phyloP scores from a whole-genome alignment of 1,140 invertebrate genomes.

The Drusus annulatus region DNA sequence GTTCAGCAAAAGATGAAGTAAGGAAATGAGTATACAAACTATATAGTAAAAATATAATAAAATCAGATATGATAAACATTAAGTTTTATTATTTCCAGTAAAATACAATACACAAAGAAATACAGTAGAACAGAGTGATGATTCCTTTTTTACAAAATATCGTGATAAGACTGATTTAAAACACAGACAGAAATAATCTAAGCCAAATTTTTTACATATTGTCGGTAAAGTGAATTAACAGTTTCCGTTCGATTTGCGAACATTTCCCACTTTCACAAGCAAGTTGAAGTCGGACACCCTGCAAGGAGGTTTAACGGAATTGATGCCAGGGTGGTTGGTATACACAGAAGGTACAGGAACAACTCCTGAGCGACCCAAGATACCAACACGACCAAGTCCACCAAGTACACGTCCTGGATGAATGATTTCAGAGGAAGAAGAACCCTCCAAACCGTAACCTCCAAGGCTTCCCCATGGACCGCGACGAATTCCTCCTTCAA shows the following conservation, averaged over 20 bases:
- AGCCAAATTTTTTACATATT: background rate
- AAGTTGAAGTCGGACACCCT: slow-evolving; percentile 46
- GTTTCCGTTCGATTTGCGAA: slow-evolving; percentile 45
- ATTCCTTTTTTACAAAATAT: background rate
- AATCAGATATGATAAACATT: background rate
- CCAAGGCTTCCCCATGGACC: background rate
- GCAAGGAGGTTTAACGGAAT: slow-evolving; percentile 35
- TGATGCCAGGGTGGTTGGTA: slow-evolving; percentile 43
- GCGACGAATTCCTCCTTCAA: background rate
- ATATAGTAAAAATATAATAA: background rate
- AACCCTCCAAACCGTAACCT: background rate
- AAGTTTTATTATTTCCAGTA: slow-evolving; percentile 13
- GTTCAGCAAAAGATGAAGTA: too few relatives aligned
- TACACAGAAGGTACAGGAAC: slow-evolving; percentile 31
- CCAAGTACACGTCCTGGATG: slow-evolving; percentile 6
- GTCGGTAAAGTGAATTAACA: slow-evolving; percentile 39
- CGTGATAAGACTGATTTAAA: background rate
- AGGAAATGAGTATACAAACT: background rate
- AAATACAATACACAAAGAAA: slow-evolving; percentile 15
- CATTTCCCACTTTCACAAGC: slow-evolving; percentile 51
- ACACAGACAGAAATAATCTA: background rate
- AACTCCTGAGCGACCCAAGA: slow-evolving; percentile 19
- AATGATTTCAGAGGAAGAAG: slow-evolving; percentile 8
- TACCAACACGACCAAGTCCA: slow-evolving; percentile 42
- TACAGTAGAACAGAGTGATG: background rate